These are phyloP conservation scores for Cirrhinus molitorella DNA, from an alignment of 2,797 vertebrate species.

Conservation along the genomic window DNA sequence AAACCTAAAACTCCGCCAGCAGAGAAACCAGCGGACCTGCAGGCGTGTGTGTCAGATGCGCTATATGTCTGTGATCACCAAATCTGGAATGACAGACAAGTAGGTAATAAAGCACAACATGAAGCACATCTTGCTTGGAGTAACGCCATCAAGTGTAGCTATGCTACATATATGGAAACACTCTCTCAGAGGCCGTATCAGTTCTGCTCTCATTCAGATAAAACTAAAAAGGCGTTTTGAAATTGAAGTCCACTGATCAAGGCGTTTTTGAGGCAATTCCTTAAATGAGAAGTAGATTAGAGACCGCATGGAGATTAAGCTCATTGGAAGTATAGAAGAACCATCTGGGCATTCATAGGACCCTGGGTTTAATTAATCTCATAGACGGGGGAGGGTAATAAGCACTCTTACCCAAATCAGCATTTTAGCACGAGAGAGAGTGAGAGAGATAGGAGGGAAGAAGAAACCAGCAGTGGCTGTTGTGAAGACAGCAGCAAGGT, in stretches of 20 bases:
- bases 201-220: constrained; percentile 40
- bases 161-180: constrained; percentile 59
- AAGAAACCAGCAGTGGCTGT: constrained; percentile 44
- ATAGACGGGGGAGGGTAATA: constrained; percentile 82
- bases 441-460: constrained; percentile 9
- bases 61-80: constrained; percentile 74
- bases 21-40: constrained; percentile 71
- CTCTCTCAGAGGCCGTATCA: constrained; percentile 28
- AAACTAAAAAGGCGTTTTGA: constrained; percentile 60
- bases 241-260: constrained; percentile 77
- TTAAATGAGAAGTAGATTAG: constrained; percentile 83
- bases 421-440: constrained; percentile 72
- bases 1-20: constrained; percentile 32
- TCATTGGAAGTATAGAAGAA: constrained; percentile 83
- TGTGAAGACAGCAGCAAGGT: constrained; percentile 75
- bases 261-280: constrained; percentile 76
- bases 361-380: constrained; percentile 84
- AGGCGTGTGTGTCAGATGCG: constrained; percentile 75
- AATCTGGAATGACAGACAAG: constrained; percentile 77
- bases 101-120: constrained; percentile 81
- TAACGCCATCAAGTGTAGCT: constrained; percentile 71
- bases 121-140: constrained; percentile 67
- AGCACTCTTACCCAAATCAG: constrained; percentile 81
- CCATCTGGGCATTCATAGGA: constrained; percentile 82
- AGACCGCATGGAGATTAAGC: constrained; percentile 81